Evolutionary conservation across 2,888 invertebrate genomes (phyloP), one percentile per base, ranked within the genome.

Genomic region (Leucania comma): DNA sequence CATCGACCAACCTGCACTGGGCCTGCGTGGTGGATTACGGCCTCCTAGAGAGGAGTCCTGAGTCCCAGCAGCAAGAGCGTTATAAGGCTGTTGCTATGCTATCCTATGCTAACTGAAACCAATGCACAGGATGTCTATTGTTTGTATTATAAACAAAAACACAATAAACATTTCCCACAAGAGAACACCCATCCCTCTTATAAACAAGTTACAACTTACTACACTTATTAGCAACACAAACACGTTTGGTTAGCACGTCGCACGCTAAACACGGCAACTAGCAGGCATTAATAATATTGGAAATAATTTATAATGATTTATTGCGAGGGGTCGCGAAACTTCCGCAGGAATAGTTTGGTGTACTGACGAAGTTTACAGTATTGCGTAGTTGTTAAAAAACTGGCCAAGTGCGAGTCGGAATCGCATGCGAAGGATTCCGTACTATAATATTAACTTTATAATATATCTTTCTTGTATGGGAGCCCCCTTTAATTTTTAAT

Each of bases 291-390:
- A 87, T 90, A 91, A 87, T 90, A 91, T 90, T 86, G 89, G 88
- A 87, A 89, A 90, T 88, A 68, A 88, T 89, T 85, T 87, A 82
- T 83, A 80, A 86, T 90, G 90, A 91, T 91, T 91, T 91, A 91
- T 90, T 80, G 74, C 54, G 56, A 42, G 79, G 74, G 77, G 65
- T 68, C 22, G 74, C 24, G 2, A 48, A 42, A 64, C 53, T 71
- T 54, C 5, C n/a, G 12, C 0, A 5, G 48, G 38, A 20, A 22
- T 2, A 72, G 54, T 42, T 1, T 38, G 38, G 24, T 5, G 29
- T 42, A 20, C 42, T 17, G 46, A 32, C 20, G 1, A n/a, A 64
- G 14, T 46, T 73, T n/a, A n/a, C 50, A 50, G 24, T 4, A 48
- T 29, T 38, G 14, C 10, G 51, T 38, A 12, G n/a, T 26, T 51